phyloP scores from a whole-genome alignment of 2,888 invertebrate species.

The Lasioglossum oenotherae region DNA sequence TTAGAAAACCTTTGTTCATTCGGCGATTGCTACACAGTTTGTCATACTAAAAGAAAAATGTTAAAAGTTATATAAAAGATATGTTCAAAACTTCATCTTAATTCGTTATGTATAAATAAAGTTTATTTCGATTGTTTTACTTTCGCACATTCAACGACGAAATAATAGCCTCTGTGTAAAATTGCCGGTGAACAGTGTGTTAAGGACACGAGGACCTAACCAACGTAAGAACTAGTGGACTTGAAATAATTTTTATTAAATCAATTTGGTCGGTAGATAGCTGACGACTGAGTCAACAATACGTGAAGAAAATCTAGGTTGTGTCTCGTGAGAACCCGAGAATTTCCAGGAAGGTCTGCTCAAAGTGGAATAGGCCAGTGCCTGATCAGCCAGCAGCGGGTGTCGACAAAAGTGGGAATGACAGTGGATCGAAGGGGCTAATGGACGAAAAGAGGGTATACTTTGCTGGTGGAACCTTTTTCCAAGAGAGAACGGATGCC shows the following conservation, averaged over 20 bases:
- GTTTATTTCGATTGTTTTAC: too few relatives aligned
- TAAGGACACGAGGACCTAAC: neutral
- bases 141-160: too few relatives aligned
- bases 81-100: too few relatives aligned
- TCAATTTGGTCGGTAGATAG: neutral
- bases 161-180: too few relatives aligned
- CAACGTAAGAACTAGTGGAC: neutral
- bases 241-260: neutral
- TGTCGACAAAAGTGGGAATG: neutral
- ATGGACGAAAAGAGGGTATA: neutral
- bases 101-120: too few relatives aligned
- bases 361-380: neutral
- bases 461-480: neutral
- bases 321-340: too few relatives aligned
- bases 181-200: too few relatives aligned
- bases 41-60: too few relatives aligned
- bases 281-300: neutral
- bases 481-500: neutral
- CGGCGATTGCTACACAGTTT: too few relatives aligned
- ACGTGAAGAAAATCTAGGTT: neutral
- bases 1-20: too few relatives aligned
- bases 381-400: neutral
- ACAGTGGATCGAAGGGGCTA: neutral
- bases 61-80: too few relatives aligned
- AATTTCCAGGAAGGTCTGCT: neutral